phyloP scores from a whole-genome alignment of 37 sponge, comb jelly and placozoan species.

The Crambe crambe region DNA sequence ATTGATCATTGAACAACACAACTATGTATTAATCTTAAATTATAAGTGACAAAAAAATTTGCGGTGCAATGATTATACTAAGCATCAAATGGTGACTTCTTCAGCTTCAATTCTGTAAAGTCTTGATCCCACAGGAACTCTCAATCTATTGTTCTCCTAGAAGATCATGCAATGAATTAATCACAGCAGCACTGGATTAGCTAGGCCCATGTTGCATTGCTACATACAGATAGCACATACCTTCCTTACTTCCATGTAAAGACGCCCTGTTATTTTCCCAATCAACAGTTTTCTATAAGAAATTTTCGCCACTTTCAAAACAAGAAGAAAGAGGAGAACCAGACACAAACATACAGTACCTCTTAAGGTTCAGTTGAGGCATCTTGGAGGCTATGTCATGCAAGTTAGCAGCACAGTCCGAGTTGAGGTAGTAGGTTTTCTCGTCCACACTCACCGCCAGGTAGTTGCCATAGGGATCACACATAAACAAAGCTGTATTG shows the following conservation, averaged over 20 bases:
- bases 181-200: not conserved
- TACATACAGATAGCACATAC: not conserved
- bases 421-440: slow-evolving; percentile 57
- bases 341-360: not conserved
- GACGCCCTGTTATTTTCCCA: slow-evolving; percentile 42
- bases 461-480: slow-evolving; percentile 43
- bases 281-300: slow-evolving; percentile 31
- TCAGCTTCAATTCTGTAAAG: slow-evolving; percentile 56
- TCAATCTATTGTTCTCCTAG: slow-evolving; percentile 60
- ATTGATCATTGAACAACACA: too few species aligned
- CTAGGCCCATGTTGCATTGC: not conserved
- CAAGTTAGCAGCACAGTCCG: slow-evolving; percentile 1
- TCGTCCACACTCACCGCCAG: slow-evolving; percentile 56
- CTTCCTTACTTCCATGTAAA: slow-evolving; percentile 58
- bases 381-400: slow-evolving; percentile 12
- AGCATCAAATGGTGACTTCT: not conserved
- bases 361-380: slow-evolving; percentile 12
- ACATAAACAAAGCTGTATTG: slow-evolving; percentile 51
- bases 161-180: not conserved
- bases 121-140: slow-evolving; percentile 54
- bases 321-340: not conserved
- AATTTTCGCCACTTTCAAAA: too few species aligned
- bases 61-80: too few species aligned
- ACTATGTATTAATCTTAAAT: too few species aligned
- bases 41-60: too few species aligned